Base-by-base conservation (phyloP, 1,140 invertebrate genomes). In the Cherax destructor region DNA sequence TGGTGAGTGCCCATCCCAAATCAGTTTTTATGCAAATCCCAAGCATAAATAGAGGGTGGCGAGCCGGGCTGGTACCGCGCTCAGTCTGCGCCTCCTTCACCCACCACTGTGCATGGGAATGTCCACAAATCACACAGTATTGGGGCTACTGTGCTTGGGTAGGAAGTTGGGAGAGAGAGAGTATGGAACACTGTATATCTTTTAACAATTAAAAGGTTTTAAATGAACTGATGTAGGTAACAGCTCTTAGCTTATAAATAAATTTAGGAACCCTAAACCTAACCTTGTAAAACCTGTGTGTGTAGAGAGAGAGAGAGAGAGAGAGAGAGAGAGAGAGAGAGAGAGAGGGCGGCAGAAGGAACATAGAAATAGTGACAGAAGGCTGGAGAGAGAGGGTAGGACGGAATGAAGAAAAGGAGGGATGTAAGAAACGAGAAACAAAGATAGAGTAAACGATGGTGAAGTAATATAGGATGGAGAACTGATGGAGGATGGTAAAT, bases 21-120 rank as follows among this genome's bases (percentile, higher is more conserved):
- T 92, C 92, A 92, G 92, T 91, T 92, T 91, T 92, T 92, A 92
- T 92, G 92, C 91, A 92, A 92, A 92, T 92, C 80, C 79, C 80
- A 18, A 21, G 79, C 90, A 87, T 91, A 91, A 91, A 91, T 91
- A 91, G 59, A 10, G 65, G 84, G 41, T 49, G n/a, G 85, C 77
- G 84, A 47, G 41, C 84, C 74, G 90, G 72, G 24, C 49, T 24
- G 72, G 41, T 21, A 49, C 90, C 90, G 76, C 41, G 65, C 72
- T 86, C 72, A 91, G 84, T 78, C 69, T 24, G 49, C 65, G 11
- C 77, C 77, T 81, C 90, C 56, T 80, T 76, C 80, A 24, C 61
- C 89, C 76, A 74, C n/a, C 47, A 56, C 72, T 11, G 83, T 84
- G 88, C 83, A 81, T 84, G 89, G 81, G 76, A 91, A 91, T 85